phyloP scores from a whole-genome alignment of 2,888 invertebrate species.

The Ectemnius lituratus region DNA sequence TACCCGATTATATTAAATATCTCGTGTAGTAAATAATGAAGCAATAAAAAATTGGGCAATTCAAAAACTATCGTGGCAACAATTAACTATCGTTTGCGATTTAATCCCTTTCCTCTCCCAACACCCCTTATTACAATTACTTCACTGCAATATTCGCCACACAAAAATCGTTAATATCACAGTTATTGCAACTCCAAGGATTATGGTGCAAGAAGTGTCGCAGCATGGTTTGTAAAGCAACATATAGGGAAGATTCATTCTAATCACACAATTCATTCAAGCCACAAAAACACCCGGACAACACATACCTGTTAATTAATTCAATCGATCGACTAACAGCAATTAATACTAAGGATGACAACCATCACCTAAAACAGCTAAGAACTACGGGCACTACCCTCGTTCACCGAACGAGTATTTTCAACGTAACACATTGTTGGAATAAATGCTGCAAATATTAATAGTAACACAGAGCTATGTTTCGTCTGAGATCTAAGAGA shows the following conservation, averaged over 20 bases:
- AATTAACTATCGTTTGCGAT: constrained; percentile 9
- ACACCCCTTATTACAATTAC: constrained; percentile 41
- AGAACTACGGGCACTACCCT: constrained; percentile 39
- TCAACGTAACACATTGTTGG: constrained; percentile 46
- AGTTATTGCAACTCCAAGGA: constrained; percentile 33
- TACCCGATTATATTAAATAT: constrained; percentile 20
- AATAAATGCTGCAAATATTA: constrained; percentile 37
- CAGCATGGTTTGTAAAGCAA: constrained; percentile 35
- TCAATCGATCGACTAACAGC: constrained; percentile 39
- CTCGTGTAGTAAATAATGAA: constrained; percentile 12
- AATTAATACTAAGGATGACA: constrained; percentile 47
- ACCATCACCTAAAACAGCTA: constrained; percentile 47
- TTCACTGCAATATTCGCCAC: constrained; percentile 52
- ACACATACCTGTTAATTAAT: constrained; percentile 59
- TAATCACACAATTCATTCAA: constrained; percentile 38
- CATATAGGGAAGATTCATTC: constrained; percentile 30
- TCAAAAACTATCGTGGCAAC: no score
- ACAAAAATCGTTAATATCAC: constrained; percentile 51
- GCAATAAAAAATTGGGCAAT: constrained; percentile 26
- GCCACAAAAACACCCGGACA: constrained; percentile 47
- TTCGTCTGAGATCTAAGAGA: constrained; percentile 25
- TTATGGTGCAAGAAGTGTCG: constrained; percentile 37
- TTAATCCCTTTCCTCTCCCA: constrained; percentile 19
- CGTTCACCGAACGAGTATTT: constrained; percentile 42
- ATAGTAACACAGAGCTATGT: constrained; percentile 67